Percentiles rank a stretch among this genome's conserved stretches.
Evolutionary conservation across 2,113 vertebrate species (phyloP).

Genomic region (Picathartes gymnocephalus): DNA sequence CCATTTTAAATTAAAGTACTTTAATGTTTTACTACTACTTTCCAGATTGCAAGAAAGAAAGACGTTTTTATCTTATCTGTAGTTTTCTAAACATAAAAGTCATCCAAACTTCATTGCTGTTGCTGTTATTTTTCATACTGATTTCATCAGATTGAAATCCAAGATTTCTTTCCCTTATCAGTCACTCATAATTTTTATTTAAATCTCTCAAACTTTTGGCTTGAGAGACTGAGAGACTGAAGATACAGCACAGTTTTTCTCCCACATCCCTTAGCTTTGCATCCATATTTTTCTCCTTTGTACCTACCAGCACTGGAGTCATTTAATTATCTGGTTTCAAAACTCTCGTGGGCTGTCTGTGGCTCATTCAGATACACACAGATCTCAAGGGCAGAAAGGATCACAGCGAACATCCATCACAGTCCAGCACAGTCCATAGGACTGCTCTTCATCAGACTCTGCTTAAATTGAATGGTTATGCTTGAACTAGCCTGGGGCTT

Average conservation of each 20-base stretch:
- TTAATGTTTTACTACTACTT: background rate
- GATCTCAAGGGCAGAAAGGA: conserved; percentile 10
- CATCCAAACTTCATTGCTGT: background rate
- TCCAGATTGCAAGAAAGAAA: background rate
- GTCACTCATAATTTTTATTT: background rate
- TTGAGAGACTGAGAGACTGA: background rate
- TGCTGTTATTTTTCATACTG: background rate
- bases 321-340: background rate
- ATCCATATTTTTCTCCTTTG: background rate
- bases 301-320: background rate
- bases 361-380: background rate
- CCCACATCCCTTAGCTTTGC: background rate
- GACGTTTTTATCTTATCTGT: background rate
- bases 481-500: background rate
- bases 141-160: background rate
- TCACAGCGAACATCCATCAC: background rate
- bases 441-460: background rate
- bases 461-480: background rate
- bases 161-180: background rate
- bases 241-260: background rate
- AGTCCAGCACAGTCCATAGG: background rate
- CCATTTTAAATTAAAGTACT: background rate
- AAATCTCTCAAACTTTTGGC: background rate
- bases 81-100: background rate
- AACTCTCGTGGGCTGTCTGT: background rate